Base-by-base conservation (phyloP, 2,888 invertebrate species). In the Lithodes maja region DNA sequence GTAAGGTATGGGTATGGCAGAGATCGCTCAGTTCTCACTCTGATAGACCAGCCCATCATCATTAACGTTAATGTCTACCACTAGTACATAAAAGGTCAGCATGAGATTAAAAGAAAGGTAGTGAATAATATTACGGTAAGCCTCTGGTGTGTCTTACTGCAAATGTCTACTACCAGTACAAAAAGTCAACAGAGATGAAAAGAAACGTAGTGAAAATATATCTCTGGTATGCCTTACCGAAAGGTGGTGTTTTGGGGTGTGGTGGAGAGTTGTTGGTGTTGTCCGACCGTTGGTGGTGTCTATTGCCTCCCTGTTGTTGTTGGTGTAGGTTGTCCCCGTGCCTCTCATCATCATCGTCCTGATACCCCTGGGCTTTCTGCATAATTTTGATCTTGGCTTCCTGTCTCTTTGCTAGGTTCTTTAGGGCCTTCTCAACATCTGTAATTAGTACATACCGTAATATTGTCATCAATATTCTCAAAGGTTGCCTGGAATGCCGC, bases 361-460 rank as follows among this genome's bases (percentile, higher is more conserved):
- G n/a, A 61, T 33, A 52, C 3, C 17, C 7, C 52, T 85, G 69
- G 12, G 77, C 52, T n/a, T 85, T 85, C 12, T 75, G 75, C 81
- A 81, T 80, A n/a, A n/a, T 85, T 49, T 85, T 80, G 49, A 81
- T 81, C 52, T 80, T 78, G 71, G 80, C 87, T 49, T 83, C 88
- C 69, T 85, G 85, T 61, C 74, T 85, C 81, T 88, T 88, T 1
- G 54, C 15, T 12, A 88, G 5, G 52, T 80, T 80, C 17, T 85
- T 89, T 75, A 89, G 85, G 2, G 88, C 88, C 54, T 89, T 89
- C 7, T 89, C 88, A 9, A 89, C 88, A 77, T 89, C 88, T 89
- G 61, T 49, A 33, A 7, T 33, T 33, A 33, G 33, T 33, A 33
- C 33, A 33, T 33, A 33, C 33, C 33, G 33, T 12, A 15, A 74